Percentiles rank a stretch among this genome's conserved stretches.
phyloP scores from a whole-genome alignment of 2,888 invertebrate genomes.

The Antheraea yamamai region DNA sequence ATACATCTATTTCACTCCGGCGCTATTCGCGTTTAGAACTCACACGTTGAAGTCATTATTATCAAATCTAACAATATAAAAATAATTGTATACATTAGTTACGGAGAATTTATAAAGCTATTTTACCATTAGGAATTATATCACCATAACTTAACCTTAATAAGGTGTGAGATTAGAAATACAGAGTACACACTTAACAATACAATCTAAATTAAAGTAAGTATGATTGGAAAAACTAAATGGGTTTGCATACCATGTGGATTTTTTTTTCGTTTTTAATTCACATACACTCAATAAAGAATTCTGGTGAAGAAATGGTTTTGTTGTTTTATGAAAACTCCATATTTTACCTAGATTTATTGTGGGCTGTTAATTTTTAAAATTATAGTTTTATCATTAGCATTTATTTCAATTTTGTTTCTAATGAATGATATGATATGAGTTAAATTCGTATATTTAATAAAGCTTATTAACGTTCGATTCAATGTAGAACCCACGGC shows the following conservation, averaged over 20 bases:
- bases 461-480: not conserved
- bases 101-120: slow-evolving; percentile 19
- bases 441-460: not conserved
- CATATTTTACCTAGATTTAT: no score
- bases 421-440: not conserved
- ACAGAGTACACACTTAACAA: not conserved
- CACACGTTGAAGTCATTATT: slow-evolving; percentile 37
- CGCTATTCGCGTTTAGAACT: slow-evolving; percentile 38
- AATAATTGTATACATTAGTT: slow-evolving; percentile 34
- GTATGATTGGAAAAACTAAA: not conserved
- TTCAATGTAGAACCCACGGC: not conserved
- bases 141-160: not conserved
- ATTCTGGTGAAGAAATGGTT: no score
- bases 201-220: not conserved
- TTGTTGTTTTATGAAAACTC: no score
- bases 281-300: no score
- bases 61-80: slow-evolving; percentile 31
- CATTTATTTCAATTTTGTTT: no score
- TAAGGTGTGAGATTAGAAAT: not conserved
- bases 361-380: no score
- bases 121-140: not conserved
- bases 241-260: no score
- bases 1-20: slow-evolving; percentile 36
- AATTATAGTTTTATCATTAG: no score
- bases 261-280: no score